Conservation (phyloP, 2,888 invertebrate genomes). For the Bellardia pandia region DNA sequence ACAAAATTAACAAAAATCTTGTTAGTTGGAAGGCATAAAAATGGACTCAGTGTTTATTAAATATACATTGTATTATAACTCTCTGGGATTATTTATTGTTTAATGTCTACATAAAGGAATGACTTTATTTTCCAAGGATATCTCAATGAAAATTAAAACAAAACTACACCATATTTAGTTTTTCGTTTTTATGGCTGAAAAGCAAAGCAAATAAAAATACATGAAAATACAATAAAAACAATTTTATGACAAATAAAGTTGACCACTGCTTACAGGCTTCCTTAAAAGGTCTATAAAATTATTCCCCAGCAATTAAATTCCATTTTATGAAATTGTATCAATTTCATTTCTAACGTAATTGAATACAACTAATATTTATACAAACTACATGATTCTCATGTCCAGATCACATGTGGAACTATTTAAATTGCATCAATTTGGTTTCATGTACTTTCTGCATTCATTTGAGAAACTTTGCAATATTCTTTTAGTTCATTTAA, state of each 20-base stretch:
- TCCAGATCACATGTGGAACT: background rate
- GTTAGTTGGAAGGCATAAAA: constrained; percentile 21
- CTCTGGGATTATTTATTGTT: background rate
- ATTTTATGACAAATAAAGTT: background rate
- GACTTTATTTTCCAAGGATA: background rate
- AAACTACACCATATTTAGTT: background rate
- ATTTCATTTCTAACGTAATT: background rate
- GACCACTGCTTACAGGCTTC: background rate
- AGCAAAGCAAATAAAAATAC: background rate
- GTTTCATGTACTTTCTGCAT: background rate
- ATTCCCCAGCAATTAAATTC: background rate
- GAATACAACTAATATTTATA: background rate
- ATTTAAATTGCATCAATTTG: background rate
- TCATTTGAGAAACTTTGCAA: background rate
- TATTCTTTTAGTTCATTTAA: too few species aligned
- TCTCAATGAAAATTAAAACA: constrained; percentile 3
- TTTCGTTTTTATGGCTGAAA: background rate
- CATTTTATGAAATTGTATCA: background rate
- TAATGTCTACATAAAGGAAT: background rate
- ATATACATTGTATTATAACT: background rate
- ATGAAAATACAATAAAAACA: background rate
- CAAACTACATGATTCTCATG: background rate
- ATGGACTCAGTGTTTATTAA: constrained; percentile 15
- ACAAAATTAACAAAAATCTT: constrained; percentile 4
- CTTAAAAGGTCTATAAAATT: background rate